Conservation (phyloP, 2,888 invertebrate genomes). For the Lepetodrilus schrolli region DNA sequence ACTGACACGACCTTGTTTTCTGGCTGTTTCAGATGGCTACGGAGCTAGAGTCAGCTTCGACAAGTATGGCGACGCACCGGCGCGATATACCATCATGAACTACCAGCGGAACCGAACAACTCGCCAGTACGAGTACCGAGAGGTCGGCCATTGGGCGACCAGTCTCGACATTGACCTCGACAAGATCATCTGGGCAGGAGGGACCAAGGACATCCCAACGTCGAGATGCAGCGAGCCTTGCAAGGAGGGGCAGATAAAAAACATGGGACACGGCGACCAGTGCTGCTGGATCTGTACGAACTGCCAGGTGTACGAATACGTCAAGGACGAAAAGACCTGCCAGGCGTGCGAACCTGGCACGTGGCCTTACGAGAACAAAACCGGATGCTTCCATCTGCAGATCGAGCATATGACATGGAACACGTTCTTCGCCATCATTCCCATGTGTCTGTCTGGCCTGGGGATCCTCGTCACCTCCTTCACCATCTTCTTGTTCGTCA, state of each 20-base stretch:
- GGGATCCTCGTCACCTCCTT: slow-evolving; percentile 80
- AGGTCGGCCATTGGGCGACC: slow-evolving; percentile 79
- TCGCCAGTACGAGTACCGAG: slow-evolving; percentile 68
- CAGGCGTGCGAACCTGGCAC: slow-evolving; percentile 67
- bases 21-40: slow-evolving; percentile 79
- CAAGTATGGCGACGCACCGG: slow-evolving; percentile 75
- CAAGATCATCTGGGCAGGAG: slow-evolving; percentile 75
- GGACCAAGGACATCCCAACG: slow-evolving; percentile 70
- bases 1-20: no score
- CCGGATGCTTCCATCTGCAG: slow-evolving; percentile 61
- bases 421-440: slow-evolving; percentile 80
- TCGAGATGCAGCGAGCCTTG: slow-evolving; percentile 76
- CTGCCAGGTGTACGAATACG: slow-evolving; percentile 70
- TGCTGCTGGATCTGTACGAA: slow-evolving; percentile 77
- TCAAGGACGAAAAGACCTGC: slow-evolving; percentile 72
- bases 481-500: slow-evolving; percentile 80
- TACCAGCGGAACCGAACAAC: slow-evolving; percentile 72
- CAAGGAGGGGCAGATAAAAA: slow-evolving; percentile 74
- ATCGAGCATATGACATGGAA: slow-evolving; percentile 71
- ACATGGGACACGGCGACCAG: slow-evolving; percentile 74
- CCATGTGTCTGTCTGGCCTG: slow-evolving; percentile 80
- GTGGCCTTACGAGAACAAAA: slow-evolving; percentile 71
- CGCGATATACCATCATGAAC: slow-evolving; percentile 77
- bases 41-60: slow-evolving; percentile 81
- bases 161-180: slow-evolving; percentile 73